Evolutionary conservation across 2,888 invertebrate species (phyloP), one percentile per base, ranked within the genome.

Genomic region (Limnephilus auricula): DNA sequence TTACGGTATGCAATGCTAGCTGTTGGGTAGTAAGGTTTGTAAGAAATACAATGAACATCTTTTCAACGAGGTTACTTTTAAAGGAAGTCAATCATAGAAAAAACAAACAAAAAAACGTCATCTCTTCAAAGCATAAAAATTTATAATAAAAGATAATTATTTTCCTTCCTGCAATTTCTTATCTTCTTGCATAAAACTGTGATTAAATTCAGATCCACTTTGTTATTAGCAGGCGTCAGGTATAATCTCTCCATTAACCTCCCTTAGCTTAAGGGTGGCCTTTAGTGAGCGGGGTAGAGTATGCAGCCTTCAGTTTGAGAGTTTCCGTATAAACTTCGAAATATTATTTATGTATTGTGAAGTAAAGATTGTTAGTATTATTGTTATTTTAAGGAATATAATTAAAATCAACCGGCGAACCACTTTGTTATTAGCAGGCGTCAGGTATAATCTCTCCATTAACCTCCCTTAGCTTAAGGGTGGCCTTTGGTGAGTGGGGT

Each of bases 381-480:
- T n/a, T n/a, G n/a, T n/a, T n/a, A 65, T 65, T 25, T 65, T 6
- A 65, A n/a, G 65, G 0, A 65, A 9, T 2, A n/a, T 0, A 18
- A 9, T 9, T 65, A 25, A 6, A 65, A 65, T 65, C 25, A n/a
- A 65, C 65, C 9, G 0, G n/a, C 65, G 2, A n/a, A n/a, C 82
- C 82, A 82, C 82, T 6, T 32, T 82, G 34, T 25, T 34, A 18
- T 34, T 82, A 34, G 82, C 82, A 34, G 25, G 18, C 82, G 82
- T 82, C 82, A 82, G 32, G 80, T 82, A 82, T 34, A 82, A 34
- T 82, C 82, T 37, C 25, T 34, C 34, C 34, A 82, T 82, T 82
- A 82, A 65, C 65, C n/a, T 65, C n/a, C 9, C 2, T 9, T 5
- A 25, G 65, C 65, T 65, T n/a, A 25, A 65, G 25, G n/a, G 31